Evolutionary conservation across 2,113 vertebrate genomes (phyloP), one percentile per base, ranked within the genome.

Genomic region (Saccopteryx bilineata): DNA sequence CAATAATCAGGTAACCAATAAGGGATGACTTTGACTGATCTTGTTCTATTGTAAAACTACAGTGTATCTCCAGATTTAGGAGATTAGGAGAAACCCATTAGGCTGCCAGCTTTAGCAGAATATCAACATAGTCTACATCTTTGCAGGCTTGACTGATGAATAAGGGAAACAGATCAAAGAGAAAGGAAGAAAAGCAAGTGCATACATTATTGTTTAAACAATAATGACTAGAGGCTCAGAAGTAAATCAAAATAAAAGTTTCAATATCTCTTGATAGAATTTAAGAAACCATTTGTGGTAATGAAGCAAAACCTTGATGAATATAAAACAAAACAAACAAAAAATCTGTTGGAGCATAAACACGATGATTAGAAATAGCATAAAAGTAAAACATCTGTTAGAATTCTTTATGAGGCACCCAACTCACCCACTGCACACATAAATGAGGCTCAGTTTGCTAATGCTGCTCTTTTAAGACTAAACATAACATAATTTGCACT

Each of bases 371-470:
- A 92, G 90, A 92, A 74, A 74, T 72, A 92, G 26, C 68, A 72
- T 83, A 65, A 84, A 74, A 39, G 68, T 54, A 63, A 83, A 13
- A 58, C 79, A 92, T 74, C 79, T 74, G 46, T 83, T 92, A 58
- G 33, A 52, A 39, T 83, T 23, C 68, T 82, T 74, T 92, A 17
- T 65, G 68, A 11, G 11, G 7, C 17, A 75, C 31, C 28, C 31
- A 65, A 54, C 10, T 54, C 17, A 31, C 46, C 79, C 80, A 83
- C 58, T 52, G 56, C 56, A 52, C 46, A 75, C 15, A 65, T 84
- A 92, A 83, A 74, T 54, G 68, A 54, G 48, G 33, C 54, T 81
- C 26, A 60, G 65, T 71, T 90, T 91, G 50, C 39, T 81, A 81
- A 71, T 81, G 65, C 13, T 48, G 65, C 76, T 69, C 5, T 91